Evolutionary conservation across 2,888 invertebrate species (phyloP), one percentile per base, ranked within the genome.

Genomic region (Iphiclides podalirius): DNA sequence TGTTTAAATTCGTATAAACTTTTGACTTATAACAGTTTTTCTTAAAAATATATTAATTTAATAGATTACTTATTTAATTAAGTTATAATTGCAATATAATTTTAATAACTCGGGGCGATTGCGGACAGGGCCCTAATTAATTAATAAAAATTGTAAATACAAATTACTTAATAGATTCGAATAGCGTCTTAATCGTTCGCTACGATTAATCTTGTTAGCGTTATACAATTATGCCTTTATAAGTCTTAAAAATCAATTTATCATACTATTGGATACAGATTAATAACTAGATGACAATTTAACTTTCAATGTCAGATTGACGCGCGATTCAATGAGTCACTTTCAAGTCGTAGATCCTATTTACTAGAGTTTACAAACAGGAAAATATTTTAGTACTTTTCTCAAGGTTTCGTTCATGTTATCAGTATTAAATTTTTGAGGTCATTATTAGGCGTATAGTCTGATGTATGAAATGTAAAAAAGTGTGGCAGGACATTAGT

Each of bases 231-330:
- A 49, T 43, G 43, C 43, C 33, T 37, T 31, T 43, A 16, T 43
- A 16, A 43, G 34, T 11, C 43, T 43, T 42, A 43, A 49, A 49
- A 43, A 49, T 43, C 43, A 43, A 38, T 49, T 34, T 20, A 49
- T 49, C 48, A 43, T 49, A 34, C 38, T 38, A 43, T 42, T 38
- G 15, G 26, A 43, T 38, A 43, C 16, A 31, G 23, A 43, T 43
- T 43, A 49, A 39, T 49, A 49, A 43, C 38, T 49, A 49, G 43
- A 49, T 43, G 48, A 38, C 43, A 33, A 11, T 39, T 33, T 43
- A 26, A 43, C 38, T 15, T 16, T 2, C 43, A 43, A 49, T 33
- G 34, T 39, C 43, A 26, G 16, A 9, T 26, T 28, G 16, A 26
- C 44, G 12, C 35, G 28, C 36, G 11, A 14, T 26, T 33, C 9